Evolutionary conservation across 1,140 invertebrate genomes (phyloP).

Genomic region (Brachionus sp.): DNA sequence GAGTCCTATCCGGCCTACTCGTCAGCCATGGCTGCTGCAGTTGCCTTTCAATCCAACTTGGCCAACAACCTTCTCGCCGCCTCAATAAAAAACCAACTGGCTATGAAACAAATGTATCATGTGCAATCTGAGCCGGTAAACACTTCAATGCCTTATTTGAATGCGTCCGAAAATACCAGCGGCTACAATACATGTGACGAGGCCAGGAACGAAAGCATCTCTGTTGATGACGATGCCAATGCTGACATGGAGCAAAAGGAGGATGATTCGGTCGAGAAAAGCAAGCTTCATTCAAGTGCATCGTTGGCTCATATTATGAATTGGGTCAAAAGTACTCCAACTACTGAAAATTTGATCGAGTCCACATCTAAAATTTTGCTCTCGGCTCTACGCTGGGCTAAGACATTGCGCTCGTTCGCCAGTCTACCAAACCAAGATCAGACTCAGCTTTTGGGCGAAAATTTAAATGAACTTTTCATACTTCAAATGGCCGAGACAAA

Average conservation of each 20-base stretch:
- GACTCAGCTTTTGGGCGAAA: not conserved
- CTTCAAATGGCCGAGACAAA: constrained; percentile 45
- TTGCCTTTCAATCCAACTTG: constrained; percentile 11
- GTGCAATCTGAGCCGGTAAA: not conserved
- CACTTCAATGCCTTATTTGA: not conserved
- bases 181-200: constrained; percentile 36
- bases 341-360: constrained; percentile 26
- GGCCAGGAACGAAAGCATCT: not conserved
- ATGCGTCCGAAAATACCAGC: constrained; percentile 14
- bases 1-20: not conserved
- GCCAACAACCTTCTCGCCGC: constrained; percentile 1
- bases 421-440: not conserved
- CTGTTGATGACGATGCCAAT: not conserved
- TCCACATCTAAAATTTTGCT: not conserved
- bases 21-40: not conserved
- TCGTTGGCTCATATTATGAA: constrained; percentile 40
- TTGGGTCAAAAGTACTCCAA: constrained; percentile 19
- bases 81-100: constrained; percentile 5
- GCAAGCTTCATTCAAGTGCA: not conserved
- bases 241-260: not conserved
- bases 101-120: constrained; percentile 24
- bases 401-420: not conserved
- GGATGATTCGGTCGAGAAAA: not conserved
- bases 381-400: constrained; percentile 18
- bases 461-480: constrained; percentile 18